Evolutionary conservation across 2,113 vertebrate species (phyloP), one percentile per base, ranked within the genome.

Genomic region (Montifringilla adamsi): DNA sequence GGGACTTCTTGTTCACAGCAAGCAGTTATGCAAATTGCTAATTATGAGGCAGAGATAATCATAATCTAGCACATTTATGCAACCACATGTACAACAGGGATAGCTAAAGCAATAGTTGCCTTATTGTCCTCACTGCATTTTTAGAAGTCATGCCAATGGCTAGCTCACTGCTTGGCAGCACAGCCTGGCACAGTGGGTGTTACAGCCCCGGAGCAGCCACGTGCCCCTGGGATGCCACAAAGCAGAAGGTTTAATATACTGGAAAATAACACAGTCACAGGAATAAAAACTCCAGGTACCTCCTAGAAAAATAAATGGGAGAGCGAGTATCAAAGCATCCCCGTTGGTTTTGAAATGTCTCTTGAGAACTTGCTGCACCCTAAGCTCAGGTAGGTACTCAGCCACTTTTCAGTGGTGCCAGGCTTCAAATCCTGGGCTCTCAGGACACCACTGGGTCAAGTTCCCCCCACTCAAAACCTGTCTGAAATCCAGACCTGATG

Each of bases 1-100:
- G 92, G 96, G 96, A 95, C 95, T 96, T 95, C 94, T 95, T 96
- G 95, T 96, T 97, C 93, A 94, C 87, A 93, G 96, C 87, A 93
- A 97, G 90, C 84, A 95, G 92, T 98, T 98, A 98, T 96, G 97
- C 96, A 98, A 98, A 98, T 97, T 97, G 96, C 96, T 97, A 97
- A 97, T 97, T 98, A 98, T 72, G 91, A 98, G 89, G 95, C 95
- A 97, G 94, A 97, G 95, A 97, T 98, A 93, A 97, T 97, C 88
- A 96, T 97, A 98, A 98, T 98, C 96, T 95, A 94, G 90, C 89
- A 90, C 92, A 94, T 95, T 97, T 97, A 96, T 96, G 85, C 97
- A 97, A 95, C 76, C 41, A 10, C 68, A 91, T 90, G 74, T 88
- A 95, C 92, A 95, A 94, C 92, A 91, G 95, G 85, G 90, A 96